Base-by-base conservation (phyloP, 2,888 invertebrate genomes). In the Odontomyia ornata region DNA sequence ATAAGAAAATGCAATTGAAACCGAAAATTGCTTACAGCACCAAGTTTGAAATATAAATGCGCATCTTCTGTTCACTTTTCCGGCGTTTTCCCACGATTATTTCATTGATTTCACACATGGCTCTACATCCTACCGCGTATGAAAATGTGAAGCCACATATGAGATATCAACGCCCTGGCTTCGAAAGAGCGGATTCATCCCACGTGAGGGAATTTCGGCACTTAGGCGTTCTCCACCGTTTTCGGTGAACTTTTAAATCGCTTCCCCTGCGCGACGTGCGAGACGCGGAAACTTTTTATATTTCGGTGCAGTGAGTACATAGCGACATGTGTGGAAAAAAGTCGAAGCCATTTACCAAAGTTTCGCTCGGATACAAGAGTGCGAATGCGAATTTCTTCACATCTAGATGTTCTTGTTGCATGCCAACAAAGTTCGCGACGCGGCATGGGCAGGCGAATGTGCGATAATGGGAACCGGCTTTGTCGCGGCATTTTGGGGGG, bases 71-170 rank as follows among this genome's bases (percentile, higher is more conserved):
- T 9, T 15, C 11, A 5, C 46, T 36, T 73, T 57, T 73, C 60
- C 73, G 57, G 60, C 73, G 4, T 36, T 60, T 60, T 60, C 23
- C 7, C 21, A 11, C 43, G 15, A 21, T 73, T 57, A 9, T 15
- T 73, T 57, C 7, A 18, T 11, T 15, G 30, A 27, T 36, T 57
- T 21, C 28, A 3, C n/a, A 11, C 21, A 1, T 3, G 18, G 60
- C 73, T 57, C 73, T 73, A 73, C 73, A 57, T 73, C n/a, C 7
- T 21, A 13, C 27, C 23, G 73, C 60, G 73, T 21, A 73, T 57
- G 18, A 73, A 30, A 36, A 7, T 57, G 73, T 15, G 23, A 9
- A 73, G 30, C 56, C 15, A 7, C 7, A 67, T 5, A 46, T 21
- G n/a, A 36, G 43, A 25, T 47, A 27, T 36, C 43, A 15, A 52